These are phyloP conservation scores for Xiphorhynchus erythropygius DNA, from an alignment of 2,797 vertebrate genomes.

Conservation along the genomic window DNA sequence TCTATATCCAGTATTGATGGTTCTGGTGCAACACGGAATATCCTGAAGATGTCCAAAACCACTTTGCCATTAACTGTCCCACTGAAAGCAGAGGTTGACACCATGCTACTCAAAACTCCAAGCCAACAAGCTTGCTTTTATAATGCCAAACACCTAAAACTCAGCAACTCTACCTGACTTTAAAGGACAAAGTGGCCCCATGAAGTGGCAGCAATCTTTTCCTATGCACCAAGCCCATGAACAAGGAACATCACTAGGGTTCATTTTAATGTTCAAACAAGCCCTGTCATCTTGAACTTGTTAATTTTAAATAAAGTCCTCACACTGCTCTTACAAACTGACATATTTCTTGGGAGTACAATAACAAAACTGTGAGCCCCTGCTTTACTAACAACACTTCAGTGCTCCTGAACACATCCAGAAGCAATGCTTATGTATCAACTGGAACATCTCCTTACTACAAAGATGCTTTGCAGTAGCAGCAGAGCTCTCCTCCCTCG, in stretches of 20 bases:
- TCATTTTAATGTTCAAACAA: background rate
- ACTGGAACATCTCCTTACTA: background rate
- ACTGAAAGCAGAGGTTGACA: background rate
- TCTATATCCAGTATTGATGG: background rate
- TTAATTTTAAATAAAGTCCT: background rate
- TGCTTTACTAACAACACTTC: accelerated
- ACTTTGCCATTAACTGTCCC: background rate
- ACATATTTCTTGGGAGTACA: background rate
- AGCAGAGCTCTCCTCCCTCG: background rate
- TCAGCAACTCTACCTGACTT: background rate
- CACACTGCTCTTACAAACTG: accelerated
- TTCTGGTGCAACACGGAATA: background rate
- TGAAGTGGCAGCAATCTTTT: background rate
- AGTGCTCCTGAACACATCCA: background rate
- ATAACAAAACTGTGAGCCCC: background rate
- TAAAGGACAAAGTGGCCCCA: background rate
- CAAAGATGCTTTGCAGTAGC: background rate
- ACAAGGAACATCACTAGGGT: background rate
- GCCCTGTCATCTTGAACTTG: background rate
- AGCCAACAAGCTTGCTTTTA: background rate
- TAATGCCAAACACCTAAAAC: background rate
- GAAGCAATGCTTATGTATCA: background rate
- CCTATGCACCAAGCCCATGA: background rate
- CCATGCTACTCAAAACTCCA: background rate
- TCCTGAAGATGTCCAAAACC: background rate